Base-by-base conservation (phyloP, 2,888 invertebrate genomes). In the Aspidiotus rigidus region DNA sequence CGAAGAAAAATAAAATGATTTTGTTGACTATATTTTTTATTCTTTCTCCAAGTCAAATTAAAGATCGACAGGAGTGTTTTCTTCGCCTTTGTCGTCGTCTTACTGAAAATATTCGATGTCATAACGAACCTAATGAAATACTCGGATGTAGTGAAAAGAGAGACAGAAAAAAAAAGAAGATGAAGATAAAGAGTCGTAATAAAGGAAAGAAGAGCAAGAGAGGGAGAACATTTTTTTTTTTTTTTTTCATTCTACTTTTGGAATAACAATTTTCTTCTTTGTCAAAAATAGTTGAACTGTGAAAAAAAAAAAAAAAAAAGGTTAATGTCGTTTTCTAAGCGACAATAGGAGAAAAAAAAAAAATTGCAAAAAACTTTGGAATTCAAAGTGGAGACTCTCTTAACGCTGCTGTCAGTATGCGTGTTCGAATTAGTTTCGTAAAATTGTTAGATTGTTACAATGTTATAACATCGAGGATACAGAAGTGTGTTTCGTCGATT, bases 101-200 rank as follows among this genome's bases (percentile, higher is more conserved):
- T 28, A 13, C 39, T 59, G 49, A 28, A 49, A 67, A 67, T 57
- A 59, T 60, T 67, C 59, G 59, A 67, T 57, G 57, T 59, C 59
- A 67, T 67, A 67, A 67, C 67, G 67, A 67, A 67, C 67, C 67
- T 59, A 67, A 67, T 67, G 60, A 67, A 67, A 67, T 67, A 42
- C 60, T 59, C 67, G 59, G 49, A 67, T 67, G 60, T 42, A 67
- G 49, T 44, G 49, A 67, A 57, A 41, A 66, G 49, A 66, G 56
- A 41, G 44, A 56, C n/a, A 55, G 28, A 28, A 28, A 64, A 64
- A 64, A 53, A n/a, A n/a, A n/a, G n/a, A n/a, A n/a, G n/a, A n/a
- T n/a, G 49, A 41, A 53, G 15, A 53, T 53, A 5, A 53, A 15
- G 53, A 53, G 53, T 13, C 11, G 15, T 15, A 53, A 53, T 13